These are phyloP conservation scores for Selene dorsalis DNA, from an alignment of 2,797 vertebrate species.

Conservation along the genomic window DNA sequence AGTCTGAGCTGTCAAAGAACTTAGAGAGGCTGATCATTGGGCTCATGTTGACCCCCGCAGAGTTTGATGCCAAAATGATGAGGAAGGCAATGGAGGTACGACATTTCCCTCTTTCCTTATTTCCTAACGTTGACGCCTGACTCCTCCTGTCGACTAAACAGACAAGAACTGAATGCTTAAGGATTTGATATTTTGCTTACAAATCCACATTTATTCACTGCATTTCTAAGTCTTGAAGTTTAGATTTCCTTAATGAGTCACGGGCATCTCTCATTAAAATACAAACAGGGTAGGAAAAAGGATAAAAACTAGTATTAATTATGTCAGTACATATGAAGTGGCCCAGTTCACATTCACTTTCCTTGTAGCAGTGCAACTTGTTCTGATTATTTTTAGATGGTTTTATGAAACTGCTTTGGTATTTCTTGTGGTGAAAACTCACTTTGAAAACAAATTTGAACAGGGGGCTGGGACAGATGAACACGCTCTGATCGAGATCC, in stretches of 20 bases:
- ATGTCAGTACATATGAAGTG: not conserved
- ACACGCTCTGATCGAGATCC: slow-evolving; percentile 92
- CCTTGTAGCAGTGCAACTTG: not conserved
- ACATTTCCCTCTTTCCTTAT: slow-evolving; percentile 19
- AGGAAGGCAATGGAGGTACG: slow-evolving; percentile 95
- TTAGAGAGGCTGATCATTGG: slow-evolving; percentile 91
- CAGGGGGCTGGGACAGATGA: slow-evolving; percentile 97
- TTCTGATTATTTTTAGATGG: not conserved
- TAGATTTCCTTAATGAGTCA: not conserved
- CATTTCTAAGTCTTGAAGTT: not conserved
- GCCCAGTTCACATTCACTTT: not conserved
- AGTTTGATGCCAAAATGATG: slow-evolving; percentile 97
- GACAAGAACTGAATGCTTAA: not conserved
- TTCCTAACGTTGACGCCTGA: slow-evolving; percentile 14
- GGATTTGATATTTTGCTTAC: not conserved
- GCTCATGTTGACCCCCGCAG: slow-evolving; percentile 93
- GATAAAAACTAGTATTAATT: slow-evolving; percentile 1
- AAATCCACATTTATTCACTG: not conserved
- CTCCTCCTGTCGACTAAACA: slow-evolving; percentile 4
- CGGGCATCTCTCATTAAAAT: slow-evolving; percentile 1
- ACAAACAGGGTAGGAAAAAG: not conserved
- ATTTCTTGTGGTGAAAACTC: not conserved
- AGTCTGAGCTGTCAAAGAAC: slow-evolving; percentile 95
- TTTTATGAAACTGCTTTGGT: not conserved
- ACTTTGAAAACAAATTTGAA: not conserved